These are phyloP conservation scores for Cairina moschata DNA, from an alignment of 2,113 vertebrate genomes.

Conservation along the genomic window DNA sequence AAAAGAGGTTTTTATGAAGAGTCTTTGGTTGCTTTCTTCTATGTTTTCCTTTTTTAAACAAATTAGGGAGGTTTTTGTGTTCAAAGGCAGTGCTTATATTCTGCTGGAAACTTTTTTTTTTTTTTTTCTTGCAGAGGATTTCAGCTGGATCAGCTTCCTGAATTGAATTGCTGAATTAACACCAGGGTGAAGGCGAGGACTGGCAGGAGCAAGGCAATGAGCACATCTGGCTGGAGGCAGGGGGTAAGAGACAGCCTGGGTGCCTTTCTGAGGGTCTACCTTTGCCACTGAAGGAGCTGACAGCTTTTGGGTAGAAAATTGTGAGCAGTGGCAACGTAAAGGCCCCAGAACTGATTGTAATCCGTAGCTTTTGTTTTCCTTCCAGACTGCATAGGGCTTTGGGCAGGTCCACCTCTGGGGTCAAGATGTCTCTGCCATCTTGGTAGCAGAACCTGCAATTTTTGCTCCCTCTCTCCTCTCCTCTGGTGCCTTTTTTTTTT, in stretches of 20 bases:
- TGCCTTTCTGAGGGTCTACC: neutral
- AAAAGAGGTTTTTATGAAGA: constrained; percentile 18
- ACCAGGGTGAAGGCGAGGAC: neutral
- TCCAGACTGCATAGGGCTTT: neutral
- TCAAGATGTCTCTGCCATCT: neutral
- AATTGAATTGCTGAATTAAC: constrained; percentile 43
- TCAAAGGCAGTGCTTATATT: constrained; percentile 16
- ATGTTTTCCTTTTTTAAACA: neutral
- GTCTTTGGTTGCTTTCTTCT: neutral
- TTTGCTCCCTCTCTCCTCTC: neutral
- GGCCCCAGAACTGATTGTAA: neutral
- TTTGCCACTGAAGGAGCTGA: neutral
- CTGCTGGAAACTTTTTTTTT: constrained; percentile 5
- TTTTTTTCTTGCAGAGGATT: neutral
- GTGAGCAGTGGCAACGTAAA: accelerated
- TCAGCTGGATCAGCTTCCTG: constrained; percentile 56
- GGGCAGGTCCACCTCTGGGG: neutral
- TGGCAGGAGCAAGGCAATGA: constrained; percentile 8
- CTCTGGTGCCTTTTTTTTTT: neutral
- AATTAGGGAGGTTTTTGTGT: neutral
- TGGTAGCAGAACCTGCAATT: neutral
- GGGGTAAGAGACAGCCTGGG: constrained; percentile 13
- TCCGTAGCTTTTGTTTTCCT: neutral
- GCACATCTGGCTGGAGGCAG: constrained; percentile 41
- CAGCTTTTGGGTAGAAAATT: neutral